Evolutionary conservation across 2,888 invertebrate species (phyloP).

Genomic region (Gisinianus flammeolus): DNA sequence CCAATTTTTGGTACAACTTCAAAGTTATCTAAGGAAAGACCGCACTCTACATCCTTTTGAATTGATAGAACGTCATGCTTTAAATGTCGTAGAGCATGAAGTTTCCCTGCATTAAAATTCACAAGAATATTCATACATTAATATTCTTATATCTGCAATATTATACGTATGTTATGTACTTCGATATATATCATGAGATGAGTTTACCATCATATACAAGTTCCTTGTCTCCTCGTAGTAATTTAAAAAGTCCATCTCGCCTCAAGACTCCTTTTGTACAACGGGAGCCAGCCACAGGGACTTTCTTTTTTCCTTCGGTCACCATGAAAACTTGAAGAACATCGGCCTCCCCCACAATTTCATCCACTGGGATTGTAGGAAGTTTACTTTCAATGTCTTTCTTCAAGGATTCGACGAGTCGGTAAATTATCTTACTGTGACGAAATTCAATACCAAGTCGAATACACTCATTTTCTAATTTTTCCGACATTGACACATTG

Average conservation of each 20-base stretch:
- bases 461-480: constrained; percentile 65
- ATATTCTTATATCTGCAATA: not conserved
- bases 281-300: constrained; percentile 87
- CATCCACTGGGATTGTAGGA: constrained; percentile 76
- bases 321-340: constrained; percentile 84
- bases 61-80: constrained; percentile 85
- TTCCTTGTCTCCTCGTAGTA: constrained; percentile 63
- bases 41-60: constrained; percentile 87
- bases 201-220: constrained; percentile 47
- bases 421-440: constrained; percentile 88
- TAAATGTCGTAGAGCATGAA: constrained; percentile 84
- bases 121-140: not conserved
- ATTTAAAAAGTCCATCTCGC: constrained; percentile 70
- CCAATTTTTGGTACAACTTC: constrained; percentile 72
- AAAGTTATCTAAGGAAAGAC: constrained; percentile 75
- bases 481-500: constrained; percentile 70
- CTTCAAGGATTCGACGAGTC: constrained; percentile 86
- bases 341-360: constrained; percentile 82
- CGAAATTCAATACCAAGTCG: constrained; percentile 69
- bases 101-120: constrained; percentile 65
- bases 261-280: constrained; percentile 79
- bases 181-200: not conserved
- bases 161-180: not conserved
- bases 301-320: constrained; percentile 76
- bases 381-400: constrained; percentile 75